phyloP scores from a whole-genome alignment of 2,797 vertebrate species.

The Monodelphis domestica region DNA sequence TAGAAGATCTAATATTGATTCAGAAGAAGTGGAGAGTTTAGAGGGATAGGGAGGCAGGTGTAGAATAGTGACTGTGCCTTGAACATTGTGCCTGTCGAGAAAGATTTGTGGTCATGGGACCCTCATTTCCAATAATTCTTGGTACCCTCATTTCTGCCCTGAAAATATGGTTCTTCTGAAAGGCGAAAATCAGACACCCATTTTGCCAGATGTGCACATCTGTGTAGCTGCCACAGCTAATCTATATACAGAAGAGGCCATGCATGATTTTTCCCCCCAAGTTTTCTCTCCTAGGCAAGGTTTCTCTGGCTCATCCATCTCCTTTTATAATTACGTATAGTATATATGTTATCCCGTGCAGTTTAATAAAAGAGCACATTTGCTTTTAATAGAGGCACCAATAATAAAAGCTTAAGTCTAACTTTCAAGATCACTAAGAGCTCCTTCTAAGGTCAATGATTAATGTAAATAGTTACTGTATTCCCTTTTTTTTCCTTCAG shows the following conservation, averaged over 20 bases:
- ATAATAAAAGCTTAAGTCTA: neutral
- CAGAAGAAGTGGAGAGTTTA: neutral
- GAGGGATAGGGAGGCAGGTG: neutral
- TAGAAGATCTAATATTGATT: neutral
- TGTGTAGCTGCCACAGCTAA: rapidly evolving
- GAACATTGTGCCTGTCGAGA: neutral
- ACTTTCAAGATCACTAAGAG: constrained; percentile 21
- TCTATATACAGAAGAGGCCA: neutral
- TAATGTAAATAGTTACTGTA: constrained; percentile 9
- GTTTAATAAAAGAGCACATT: constrained; percentile 6
- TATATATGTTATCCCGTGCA: neutral
- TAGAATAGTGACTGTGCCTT: neutral
- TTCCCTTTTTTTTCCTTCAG: constrained; percentile 11
- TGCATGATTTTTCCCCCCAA: rapidly evolving
- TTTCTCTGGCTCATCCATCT: neutral
- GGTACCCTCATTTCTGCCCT: neutral
- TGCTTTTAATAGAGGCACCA: neutral
- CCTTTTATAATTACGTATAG: neutral
- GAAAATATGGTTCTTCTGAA: neutral
- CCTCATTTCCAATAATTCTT: neutral
- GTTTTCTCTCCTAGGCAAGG: neutral
- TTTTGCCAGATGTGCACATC: too few species aligned
- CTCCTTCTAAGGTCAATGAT: constrained; percentile 42
- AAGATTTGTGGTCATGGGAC: neutral
- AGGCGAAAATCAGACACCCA: neutral